Conservation (phyloP, 1,140 invertebrate species). For the Psilanteris sp. region DNA sequence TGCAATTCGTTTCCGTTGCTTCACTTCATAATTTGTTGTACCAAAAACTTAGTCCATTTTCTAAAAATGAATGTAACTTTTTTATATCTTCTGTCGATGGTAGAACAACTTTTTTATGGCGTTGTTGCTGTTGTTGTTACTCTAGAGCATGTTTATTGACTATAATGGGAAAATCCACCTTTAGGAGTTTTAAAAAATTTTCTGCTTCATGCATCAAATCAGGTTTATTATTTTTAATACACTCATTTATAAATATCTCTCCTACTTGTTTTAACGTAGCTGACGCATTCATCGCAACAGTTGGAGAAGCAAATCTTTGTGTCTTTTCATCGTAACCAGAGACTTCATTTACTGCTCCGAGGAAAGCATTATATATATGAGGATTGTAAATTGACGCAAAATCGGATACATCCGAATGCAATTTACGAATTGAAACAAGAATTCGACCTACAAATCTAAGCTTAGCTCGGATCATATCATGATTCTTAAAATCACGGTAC, state of each 20-base stretch:
- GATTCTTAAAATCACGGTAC: too few species aligned
- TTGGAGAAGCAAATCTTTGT: too few species aligned
- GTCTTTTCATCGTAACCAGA: too few species aligned
- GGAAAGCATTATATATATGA: too few species aligned
- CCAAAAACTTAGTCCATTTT: not conserved
- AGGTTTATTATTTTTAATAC: not conserved
- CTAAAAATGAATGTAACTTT: not conserved
- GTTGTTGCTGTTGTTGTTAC: conserved; percentile 6
- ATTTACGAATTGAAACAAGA: too few species aligned
- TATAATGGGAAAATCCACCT: not conserved
- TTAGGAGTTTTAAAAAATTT: conserved; percentile 12
- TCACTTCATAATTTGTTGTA: not conserved
- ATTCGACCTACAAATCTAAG: too few species aligned
- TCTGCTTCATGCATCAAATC: not conserved
- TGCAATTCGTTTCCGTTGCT: not conserved
- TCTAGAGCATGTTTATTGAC: conserved; percentile 5
- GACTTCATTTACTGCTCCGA: too few species aligned
- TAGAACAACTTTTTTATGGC: conserved; percentile 3
- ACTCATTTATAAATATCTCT: not conserved
- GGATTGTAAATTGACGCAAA: too few species aligned
- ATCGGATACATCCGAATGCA: too few species aligned
- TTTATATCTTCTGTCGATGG: conserved; percentile 2
- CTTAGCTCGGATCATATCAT: too few species aligned
- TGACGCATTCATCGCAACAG: not conserved
- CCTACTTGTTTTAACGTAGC: conserved; percentile 3